Evolutionary conservation across 2,797 vertebrate genomes (phyloP).

Genomic region (Sparidentex hasta): DNA sequence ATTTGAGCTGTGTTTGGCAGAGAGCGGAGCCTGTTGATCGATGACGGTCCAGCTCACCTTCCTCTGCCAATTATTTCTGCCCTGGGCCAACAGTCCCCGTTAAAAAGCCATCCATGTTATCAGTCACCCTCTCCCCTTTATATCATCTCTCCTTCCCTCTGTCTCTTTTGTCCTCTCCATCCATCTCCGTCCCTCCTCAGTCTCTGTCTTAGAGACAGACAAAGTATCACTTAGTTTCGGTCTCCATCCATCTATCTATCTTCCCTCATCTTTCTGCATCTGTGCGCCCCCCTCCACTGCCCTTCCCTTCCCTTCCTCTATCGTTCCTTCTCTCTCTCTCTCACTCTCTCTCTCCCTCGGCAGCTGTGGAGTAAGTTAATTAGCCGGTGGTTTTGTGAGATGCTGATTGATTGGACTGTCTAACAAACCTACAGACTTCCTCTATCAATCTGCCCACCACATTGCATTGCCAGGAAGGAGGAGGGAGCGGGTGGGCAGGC

Average conservation of each 20-base stretch:
- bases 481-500: constrained; percentile 44
- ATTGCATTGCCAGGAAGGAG: constrained; percentile 77
- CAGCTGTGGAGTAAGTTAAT: constrained; percentile 87
- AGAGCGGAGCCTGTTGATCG: constrained; percentile 75
- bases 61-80: constrained; percentile 80
- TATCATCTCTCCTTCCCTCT: constrained; percentile 73
- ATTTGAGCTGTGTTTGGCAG: constrained; percentile 74
- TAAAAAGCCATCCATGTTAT: constrained; percentile 83
- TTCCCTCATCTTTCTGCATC: constrained; percentile 72
- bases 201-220: constrained; percentile 54
- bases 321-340: constrained; percentile 44
- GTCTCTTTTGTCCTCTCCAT: constrained; percentile 62
- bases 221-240: constrained; percentile 68
- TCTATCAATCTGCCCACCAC: constrained; percentile 84
- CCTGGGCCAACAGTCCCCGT: constrained; percentile 74
- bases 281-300: constrained; percentile 20
- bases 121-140: constrained; percentile 75
- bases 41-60: constrained; percentile 80
- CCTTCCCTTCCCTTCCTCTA: constrained; percentile 36
- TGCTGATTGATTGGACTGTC: constrained; percentile 86
- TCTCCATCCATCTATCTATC: constrained; percentile 62
- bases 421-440: constrained; percentile 84
- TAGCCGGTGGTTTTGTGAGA: constrained; percentile 86
- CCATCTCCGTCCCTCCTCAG: constrained; percentile 62
- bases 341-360: constrained; percentile 62